Evolutionary conservation across 2,888 invertebrate species (phyloP), one percentile per base, ranked within the genome.

Genomic region (Chrysomela aeneicollis): DNA sequence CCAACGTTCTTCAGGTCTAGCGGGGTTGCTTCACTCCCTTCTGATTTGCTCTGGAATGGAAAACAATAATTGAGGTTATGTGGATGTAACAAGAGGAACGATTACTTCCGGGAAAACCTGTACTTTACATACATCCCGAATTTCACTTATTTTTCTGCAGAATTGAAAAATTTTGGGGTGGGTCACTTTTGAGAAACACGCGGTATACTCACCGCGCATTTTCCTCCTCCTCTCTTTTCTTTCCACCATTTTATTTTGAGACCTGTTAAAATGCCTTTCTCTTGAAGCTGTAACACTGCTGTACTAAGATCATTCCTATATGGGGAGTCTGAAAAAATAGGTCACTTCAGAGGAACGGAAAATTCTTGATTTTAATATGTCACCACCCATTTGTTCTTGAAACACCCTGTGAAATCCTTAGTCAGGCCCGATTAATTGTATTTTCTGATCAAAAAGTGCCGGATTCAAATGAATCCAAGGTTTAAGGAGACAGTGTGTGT

Each of bases 201-300:
- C n/a, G 42, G 5, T 58, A 12, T 26, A 67, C 85, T 84, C 85
- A 90, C 91, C 82, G 86, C 84, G 79, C 91, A 92, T 46, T 88
- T 88, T 61, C 90, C 90, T 37, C 91, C 91, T 15, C 90, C 92
- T 69, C 91, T 85, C 82, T 90, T 90, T 82, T 93, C 91, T 78
- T 92, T 90, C 96, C 96, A 97, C 96, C 96, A 97, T 78, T 90
- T 91, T 63, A 90, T 88, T 83, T 94, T 94, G 84, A 96, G 86
- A 73, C 87, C 86, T 18, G 89, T 89, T 65, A 97, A 86, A 67
- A 87, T 85, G 19, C 95, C 95, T 61, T 87, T 87, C 84, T 97
- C 96, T 84, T 96, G 95, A 61, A 97, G 85, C 78, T 89, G 90
- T 66, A 96, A 85, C 67, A 97, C 89, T 50, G 93, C 93, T 74